Base-by-base conservation (phyloP, 2,888 invertebrate genomes). In the Azorinus chamasolen region DNA sequence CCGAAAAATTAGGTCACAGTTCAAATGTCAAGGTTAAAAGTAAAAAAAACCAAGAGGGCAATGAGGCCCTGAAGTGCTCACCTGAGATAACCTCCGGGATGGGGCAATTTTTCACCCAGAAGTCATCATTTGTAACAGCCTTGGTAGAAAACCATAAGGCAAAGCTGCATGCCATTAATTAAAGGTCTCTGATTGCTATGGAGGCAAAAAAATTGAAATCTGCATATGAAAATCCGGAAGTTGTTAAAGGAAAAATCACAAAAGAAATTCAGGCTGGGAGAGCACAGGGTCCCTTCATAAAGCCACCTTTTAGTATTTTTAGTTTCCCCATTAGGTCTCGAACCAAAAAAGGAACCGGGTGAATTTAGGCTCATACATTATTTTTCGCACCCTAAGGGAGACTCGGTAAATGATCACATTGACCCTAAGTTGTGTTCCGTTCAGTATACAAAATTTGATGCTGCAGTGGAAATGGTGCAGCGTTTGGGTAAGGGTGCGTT, bases 281-380 rank as follows among this genome's bases (percentile, higher is more conserved):
- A 41, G 58, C 55, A 12, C 27, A 39, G 2, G 54, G 61, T 4
- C 62, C 66, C 2, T 66, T 73, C 43, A 12, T 43, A 8, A 27
- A 22, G 2, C 65, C 32, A 2, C 72, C 65, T 14, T 62, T 62
- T 41, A 32, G 43, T 3, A 18, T 54, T 45, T 62, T 62, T 14
- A 18, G 58, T 25, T 61, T 66, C 73, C 2, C 66, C 66, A 6
- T 24, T 73, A 25, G 71, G 64, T 1, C 12, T 72, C 1, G 48
- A 62, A 37, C 68, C 68, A 51, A 73, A 73, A 25, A 41, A 53
- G 5, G 57, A 20, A 2, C 41, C 57, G 2, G 57, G 66, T 3
- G 66, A 61, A 20, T 65, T 66, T 22, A 22, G 62, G 14, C 24
- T 74, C 10, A 74, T 68, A 22, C 68, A 68, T 53, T 46, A 74